These are phyloP conservation scores for Oncorhynchus mykiss DNA, from an alignment of 2,113 vertebrate genomes.

Conservation along the genomic window DNA sequence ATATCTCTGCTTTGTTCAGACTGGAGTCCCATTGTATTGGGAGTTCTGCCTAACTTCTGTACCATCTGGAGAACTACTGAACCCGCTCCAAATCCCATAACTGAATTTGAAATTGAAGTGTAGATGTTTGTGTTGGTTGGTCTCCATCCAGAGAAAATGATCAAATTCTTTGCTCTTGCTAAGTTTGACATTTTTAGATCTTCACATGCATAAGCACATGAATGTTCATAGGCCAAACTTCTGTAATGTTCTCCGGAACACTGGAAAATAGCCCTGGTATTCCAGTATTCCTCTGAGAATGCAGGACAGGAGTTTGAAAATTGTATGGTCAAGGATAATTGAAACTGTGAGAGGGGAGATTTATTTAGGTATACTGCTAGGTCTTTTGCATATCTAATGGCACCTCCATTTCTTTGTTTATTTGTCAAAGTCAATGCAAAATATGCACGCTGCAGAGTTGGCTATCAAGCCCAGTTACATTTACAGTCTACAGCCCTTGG, in stretches of 20 bases:
- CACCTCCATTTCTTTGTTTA: not conserved
- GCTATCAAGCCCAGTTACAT: not conserved
- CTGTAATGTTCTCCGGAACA: not conserved
- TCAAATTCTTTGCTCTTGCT: slow-evolving; percentile 27
- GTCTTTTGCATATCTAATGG: no score
- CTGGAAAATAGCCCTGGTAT: not conserved
- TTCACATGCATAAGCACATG: slow-evolving; percentile 1
- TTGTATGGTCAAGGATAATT: not conserved
- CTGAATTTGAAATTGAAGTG: slow-evolving; percentile 25
- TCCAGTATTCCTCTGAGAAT: not conserved
- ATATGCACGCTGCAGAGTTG: no score
- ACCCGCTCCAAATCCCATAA: slow-evolving; percentile 42
- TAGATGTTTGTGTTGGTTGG: slow-evolving; percentile 41
- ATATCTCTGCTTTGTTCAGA: slow-evolving; percentile 12
- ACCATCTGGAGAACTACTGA: slow-evolving; percentile 59
- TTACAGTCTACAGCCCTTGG: not conserved
- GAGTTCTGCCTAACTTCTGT: slow-evolving; percentile 16
- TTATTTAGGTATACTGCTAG: not conserved
- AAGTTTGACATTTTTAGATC: slow-evolving; percentile 10
- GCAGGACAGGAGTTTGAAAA: not conserved
- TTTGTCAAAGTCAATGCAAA: not conserved
- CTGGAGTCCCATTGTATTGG: slow-evolving; percentile 18
- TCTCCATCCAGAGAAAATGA: slow-evolving; percentile 48
- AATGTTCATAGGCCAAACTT: slow-evolving; percentile 17
- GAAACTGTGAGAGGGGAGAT: not conserved